Conservation (phyloP, 2,113 vertebrate species). For the Malurus alboscapulatus region DNA sequence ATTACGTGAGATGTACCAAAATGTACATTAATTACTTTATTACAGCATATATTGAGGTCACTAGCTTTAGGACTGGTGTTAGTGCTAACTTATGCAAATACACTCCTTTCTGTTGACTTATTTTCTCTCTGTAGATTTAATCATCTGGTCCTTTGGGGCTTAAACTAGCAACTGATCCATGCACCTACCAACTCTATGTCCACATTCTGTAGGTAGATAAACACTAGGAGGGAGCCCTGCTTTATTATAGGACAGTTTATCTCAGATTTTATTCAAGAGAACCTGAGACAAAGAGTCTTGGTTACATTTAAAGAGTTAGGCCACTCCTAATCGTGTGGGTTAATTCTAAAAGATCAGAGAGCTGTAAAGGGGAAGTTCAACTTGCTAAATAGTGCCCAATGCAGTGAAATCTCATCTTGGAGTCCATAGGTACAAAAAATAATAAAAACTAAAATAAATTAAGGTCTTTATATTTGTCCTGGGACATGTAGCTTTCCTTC, state of each 20-base stretch:
- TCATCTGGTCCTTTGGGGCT: not conserved
- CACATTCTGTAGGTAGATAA: not conserved
- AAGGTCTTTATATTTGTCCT: not conserved
- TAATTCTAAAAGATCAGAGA: not conserved
- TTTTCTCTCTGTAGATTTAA: not conserved
- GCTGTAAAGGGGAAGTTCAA: not conserved
- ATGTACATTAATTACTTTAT: not conserved
- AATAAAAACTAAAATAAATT: not conserved
- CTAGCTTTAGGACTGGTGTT: not conserved
- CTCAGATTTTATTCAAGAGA: not conserved
- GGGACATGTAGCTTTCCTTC: not conserved
- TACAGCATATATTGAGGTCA: not conserved
- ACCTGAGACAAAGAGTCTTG: not conserved
- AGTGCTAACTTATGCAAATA: not conserved
- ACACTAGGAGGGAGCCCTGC: not conserved
- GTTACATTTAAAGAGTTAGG: not conserved
- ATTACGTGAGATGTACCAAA: not conserved
- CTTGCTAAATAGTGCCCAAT: fast-evolving
- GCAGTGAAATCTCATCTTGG: not conserved
- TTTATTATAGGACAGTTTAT: not conserved
- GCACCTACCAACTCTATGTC: not conserved
- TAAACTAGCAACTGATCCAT: not conserved
- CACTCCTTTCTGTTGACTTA: not conserved
- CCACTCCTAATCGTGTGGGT: not conserved
- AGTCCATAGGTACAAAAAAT: not conserved